These are phyloP conservation scores for Drosophila acutilabella DNA, from an alignment of 2,888 invertebrate genomes.

Conservation along the genomic window DNA sequence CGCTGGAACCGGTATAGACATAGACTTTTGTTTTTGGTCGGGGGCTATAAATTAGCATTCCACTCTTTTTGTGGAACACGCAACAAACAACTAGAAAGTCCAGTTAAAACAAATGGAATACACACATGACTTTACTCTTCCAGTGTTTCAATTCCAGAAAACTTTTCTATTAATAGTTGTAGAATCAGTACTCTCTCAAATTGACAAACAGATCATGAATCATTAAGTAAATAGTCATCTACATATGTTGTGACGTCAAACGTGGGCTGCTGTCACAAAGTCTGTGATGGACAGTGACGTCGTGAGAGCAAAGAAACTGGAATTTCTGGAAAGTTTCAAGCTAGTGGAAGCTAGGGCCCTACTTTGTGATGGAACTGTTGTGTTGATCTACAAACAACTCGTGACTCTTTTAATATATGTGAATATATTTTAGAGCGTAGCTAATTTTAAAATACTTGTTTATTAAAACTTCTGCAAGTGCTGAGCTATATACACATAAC, in stretches of 20 bases:
- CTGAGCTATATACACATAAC: slow-evolving; percentile 1
- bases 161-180: slow-evolving; percentile 46
- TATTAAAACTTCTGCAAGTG: slow-evolving; percentile 1
- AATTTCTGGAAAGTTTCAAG: slow-evolving; percentile 43
- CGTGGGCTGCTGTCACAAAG: slow-evolving; percentile 8
- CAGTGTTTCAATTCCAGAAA: slow-evolving; percentile 18
- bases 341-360: slow-evolving; percentile 24
- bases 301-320: slow-evolving; percentile 16
- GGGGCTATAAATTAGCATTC: slow-evolving; percentile 44
- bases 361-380: slow-evolving; percentile 1
- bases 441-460: slow-evolving; percentile 23
- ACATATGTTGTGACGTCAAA: slow-evolving; percentile 61
- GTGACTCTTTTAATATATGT: slow-evolving; percentile 51
- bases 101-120: slow-evolving; percentile 26
- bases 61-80: slow-evolving; percentile 35
- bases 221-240: slow-evolving; percentile 34
- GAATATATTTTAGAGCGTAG: slow-evolving; percentile 43
- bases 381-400: slow-evolving; percentile 27
- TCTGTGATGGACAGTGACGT: slow-evolving; percentile 10
- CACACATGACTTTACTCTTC: slow-evolving; percentile 1
- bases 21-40: slow-evolving; percentile 36
- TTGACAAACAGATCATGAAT: slow-evolving; percentile 48
- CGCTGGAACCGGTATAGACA: slow-evolving; percentile 57
- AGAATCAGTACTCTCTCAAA: slow-evolving; percentile 23
- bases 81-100: slow-evolving; percentile 27